phyloP scores from a whole-genome alignment of 2,888 invertebrate species.

The Pristionchus mayeri region DNA sequence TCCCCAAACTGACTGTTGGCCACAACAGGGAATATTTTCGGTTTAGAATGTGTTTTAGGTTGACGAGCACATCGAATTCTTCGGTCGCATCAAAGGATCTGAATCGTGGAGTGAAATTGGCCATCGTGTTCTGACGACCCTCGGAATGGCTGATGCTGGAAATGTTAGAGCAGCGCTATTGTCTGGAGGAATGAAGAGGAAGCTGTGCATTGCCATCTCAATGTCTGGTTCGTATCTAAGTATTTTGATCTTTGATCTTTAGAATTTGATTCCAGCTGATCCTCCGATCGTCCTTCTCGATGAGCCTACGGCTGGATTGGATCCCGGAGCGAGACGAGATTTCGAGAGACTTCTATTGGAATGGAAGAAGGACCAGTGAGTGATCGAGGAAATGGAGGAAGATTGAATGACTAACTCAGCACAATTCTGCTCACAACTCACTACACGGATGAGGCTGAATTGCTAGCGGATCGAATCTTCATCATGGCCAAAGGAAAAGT shows the following conservation, averaged over 20 bases:
- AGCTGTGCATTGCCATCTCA: slow-evolving; percentile 66
- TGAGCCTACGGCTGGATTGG: slow-evolving; percentile 71
- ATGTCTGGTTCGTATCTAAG: slow-evolving; percentile 13
- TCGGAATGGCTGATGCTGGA: background rate
- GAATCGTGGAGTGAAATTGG: background rate
- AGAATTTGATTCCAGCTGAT: slow-evolving; percentile 50
- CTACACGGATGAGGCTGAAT: too few relatives aligned
- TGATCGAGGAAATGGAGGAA: background rate
- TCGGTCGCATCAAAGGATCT: background rate
- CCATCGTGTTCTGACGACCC: background rate
- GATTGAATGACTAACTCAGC: slow-evolving; percentile 59
- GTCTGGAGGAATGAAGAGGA: slow-evolving; percentile 73
- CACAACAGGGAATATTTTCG: background rate
- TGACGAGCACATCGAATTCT: slow-evolving; percentile 3
- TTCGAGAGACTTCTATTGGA: slow-evolving; percentile 60
- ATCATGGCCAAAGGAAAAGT: too few relatives aligned
- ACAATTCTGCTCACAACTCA: too few relatives aligned
- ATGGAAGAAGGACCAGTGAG: slow-evolving; percentile 57
- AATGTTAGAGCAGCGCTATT: slow-evolving; percentile 12
- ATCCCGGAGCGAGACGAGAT: slow-evolving; percentile 60
- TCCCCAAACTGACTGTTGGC: slow-evolving; percentile 13
- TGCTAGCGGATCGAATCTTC: too few relatives aligned
- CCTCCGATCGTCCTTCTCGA: slow-evolving; percentile 70
- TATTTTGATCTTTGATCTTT: background rate
- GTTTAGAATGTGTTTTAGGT: background rate